phyloP scores from a whole-genome alignment of 1,140 invertebrate genomes.

The Frieseomelitta varia region DNA sequence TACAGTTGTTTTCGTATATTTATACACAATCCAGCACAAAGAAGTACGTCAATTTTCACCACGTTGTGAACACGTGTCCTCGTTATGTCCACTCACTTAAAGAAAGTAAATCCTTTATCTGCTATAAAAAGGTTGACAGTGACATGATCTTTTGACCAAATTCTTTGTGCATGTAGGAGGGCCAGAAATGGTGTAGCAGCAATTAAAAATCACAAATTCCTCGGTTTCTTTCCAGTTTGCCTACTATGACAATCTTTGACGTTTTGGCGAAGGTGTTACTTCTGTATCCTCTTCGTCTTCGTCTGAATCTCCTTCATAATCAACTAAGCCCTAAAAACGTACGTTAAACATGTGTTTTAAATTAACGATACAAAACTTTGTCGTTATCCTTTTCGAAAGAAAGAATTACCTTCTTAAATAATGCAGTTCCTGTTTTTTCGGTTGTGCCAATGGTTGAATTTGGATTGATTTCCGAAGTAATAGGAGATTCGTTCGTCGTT shows the following conservation, averaged over 20 bases:
- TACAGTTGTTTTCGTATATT: slow-evolving; percentile 50
- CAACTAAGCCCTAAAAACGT: slow-evolving; percentile 90
- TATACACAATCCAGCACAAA: slow-evolving; percentile 76
- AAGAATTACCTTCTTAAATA: slow-evolving; percentile 84
- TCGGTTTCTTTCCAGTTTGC: slow-evolving; percentile 63
- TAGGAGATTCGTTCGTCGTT: slow-evolving; percentile 75
- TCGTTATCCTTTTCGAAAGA: neutral
- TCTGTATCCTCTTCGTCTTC: slow-evolving; percentile 94
- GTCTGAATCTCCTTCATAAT: slow-evolving; percentile 97
- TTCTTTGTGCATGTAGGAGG: slow-evolving; percentile 55
- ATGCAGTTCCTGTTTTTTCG: slow-evolving; percentile 80
- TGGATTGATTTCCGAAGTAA: slow-evolving; percentile 79
- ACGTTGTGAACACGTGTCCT: slow-evolving; percentile 63
- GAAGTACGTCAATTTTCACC: slow-evolving; percentile 72
- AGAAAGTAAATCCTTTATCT: slow-evolving; percentile 37
- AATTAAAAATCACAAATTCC: slow-evolving; percentile 63
- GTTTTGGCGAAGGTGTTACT: slow-evolving; percentile 83
- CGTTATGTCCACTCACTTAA: slow-evolving; percentile 40
- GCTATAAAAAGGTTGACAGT: slow-evolving; percentile 32
- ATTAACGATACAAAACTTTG: neutral
- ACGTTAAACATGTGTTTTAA: neutral
- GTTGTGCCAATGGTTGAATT: slow-evolving; percentile 73
- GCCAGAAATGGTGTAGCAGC: slow-evolving; percentile 51
- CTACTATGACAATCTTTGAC: slow-evolving; percentile 85
- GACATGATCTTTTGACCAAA: slow-evolving; percentile 19